Evolutionary conservation across 1,140 invertebrate species (phyloP).

Genomic region (Drosophila trapezifrons): DNA sequence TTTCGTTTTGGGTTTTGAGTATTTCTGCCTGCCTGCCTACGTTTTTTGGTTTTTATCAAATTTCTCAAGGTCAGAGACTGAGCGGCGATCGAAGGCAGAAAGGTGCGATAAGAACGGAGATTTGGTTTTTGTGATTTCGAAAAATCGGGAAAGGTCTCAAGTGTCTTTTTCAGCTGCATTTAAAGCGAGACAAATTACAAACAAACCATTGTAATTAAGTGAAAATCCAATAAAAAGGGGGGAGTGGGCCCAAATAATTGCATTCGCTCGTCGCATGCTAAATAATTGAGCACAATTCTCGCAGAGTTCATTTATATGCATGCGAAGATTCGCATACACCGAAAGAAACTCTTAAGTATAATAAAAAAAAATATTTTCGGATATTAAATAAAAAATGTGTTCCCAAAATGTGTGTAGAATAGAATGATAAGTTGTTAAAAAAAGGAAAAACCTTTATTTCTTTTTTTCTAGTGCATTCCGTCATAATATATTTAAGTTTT

Average conservation of each 20-base stretch:
- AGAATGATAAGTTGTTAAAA: no score
- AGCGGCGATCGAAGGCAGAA: neutral
- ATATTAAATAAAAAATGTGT: no score
- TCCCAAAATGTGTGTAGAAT: no score
- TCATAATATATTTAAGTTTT: no score
- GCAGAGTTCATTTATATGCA: conserved; percentile 33
- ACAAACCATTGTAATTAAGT: conserved; percentile 36
- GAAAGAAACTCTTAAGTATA: neutral
- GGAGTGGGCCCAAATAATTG: conserved; percentile 10
- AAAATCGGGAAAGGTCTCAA: conserved; percentile 24
- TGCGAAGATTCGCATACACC: conserved; percentile 23
- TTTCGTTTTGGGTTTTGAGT: conserved; percentile 14
- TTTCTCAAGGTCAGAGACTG: conserved; percentile 30
- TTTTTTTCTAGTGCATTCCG: no score
- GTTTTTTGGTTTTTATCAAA: conserved; percentile 25
- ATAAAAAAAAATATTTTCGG: no score
- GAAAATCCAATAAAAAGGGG: neutral
- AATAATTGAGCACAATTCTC: conserved; percentile 39
- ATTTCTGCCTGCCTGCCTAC: conserved; percentile 14
- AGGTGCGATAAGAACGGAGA: conserved; percentile 40
- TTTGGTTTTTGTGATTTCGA: conserved; percentile 39
- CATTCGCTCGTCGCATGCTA: conserved; percentile 19
- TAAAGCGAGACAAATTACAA: conserved; percentile 49
- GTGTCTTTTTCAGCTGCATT: conserved; percentile 4
- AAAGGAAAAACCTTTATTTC: no score